Evolutionary conservation across 2,797 vertebrate genomes (phyloP).

Genomic region (Chromobotia macracanthus): DNA sequence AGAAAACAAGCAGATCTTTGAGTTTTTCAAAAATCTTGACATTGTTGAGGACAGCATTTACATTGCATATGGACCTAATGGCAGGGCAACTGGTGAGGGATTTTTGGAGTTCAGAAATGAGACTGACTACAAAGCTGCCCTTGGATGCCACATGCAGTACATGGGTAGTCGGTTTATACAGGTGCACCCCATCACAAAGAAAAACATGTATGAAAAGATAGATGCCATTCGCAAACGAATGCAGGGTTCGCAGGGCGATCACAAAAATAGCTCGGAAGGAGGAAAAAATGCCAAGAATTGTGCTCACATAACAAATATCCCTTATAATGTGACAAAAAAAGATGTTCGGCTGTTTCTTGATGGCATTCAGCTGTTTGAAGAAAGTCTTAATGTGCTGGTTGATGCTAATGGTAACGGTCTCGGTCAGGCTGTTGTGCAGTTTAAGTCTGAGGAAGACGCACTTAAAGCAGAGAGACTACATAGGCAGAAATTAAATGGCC

Average conservation of each 20-base stretch:
- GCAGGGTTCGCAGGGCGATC: constrained; percentile 84
- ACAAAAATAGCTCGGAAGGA: constrained; percentile 85
- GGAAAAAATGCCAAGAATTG: constrained; percentile 82
- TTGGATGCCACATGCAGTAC: constrained; percentile 96
- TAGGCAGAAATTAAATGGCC: constrained; percentile 95
- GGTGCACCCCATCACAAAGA: constrained; percentile 94
- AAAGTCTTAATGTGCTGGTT: constrained; percentile 88
- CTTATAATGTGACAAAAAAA: constrained; percentile 94
- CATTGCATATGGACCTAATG: constrained; percentile 95
- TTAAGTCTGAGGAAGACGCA: constrained; percentile 94
- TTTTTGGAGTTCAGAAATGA: constrained; percentile 96
- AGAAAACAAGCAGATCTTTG: constrained; percentile 94
- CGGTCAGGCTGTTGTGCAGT: constrained; percentile 94
- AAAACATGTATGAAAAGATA: constrained; percentile 97
- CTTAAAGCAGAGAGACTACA: constrained; percentile 93
- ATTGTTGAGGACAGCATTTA: constrained; percentile 96
- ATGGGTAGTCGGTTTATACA: constrained; percentile 98
- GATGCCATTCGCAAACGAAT: constrained; percentile 91
- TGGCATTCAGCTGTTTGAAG: constrained; percentile 91
- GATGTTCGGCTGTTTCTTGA: constrained; percentile 94
- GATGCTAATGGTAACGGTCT: constrained; percentile 93
- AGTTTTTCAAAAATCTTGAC: constrained; percentile 95
- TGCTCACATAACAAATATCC: constrained; percentile 95
- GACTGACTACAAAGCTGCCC: constrained; percentile 90
- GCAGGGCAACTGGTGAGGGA: constrained; percentile 95